Conservation (phyloP, 1,140 invertebrate species). For the Bombus superbus region DNA sequence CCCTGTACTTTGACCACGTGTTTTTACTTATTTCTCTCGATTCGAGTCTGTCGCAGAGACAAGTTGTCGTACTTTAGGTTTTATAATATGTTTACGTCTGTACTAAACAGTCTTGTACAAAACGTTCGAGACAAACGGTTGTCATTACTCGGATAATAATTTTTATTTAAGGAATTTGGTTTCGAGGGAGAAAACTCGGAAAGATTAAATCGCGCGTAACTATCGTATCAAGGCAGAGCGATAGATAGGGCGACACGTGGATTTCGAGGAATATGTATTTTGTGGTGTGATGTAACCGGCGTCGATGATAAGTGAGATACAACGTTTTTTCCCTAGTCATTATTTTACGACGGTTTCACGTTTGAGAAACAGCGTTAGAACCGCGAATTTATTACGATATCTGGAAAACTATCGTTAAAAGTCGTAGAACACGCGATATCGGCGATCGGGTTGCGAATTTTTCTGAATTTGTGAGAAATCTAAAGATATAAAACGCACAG, state of each 20-base stretch:
- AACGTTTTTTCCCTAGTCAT: not conserved
- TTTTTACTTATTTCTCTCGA: no score
- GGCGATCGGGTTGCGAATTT: no score
- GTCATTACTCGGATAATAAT: accelerated
- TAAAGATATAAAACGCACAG: no score
- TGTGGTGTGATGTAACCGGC: not conserved
- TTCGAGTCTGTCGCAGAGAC: no score
- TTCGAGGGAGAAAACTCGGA: not conserved
- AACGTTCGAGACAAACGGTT: not conserved
- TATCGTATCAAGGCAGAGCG: not conserved
- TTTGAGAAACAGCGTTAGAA: not conserved
- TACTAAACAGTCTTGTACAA: no score
- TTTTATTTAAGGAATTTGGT: not conserved
- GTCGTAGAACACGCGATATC: no score
- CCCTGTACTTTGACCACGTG: accelerated
- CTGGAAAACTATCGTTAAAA: no score
- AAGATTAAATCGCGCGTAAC: not conserved
- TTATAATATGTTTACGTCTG: no score
- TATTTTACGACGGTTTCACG: not conserved
- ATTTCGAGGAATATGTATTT: not conserved
- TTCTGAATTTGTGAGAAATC: no score
- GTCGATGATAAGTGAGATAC: not conserved
- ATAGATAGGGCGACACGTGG: not conserved
- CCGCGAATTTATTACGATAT: not conserved
- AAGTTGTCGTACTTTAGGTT: no score